Percentiles rank a stretch among this genome's conserved stretches.
phyloP scores from a whole-genome alignment of 2,113 vertebrate genomes.

The Phasianus colchicus region DNA sequence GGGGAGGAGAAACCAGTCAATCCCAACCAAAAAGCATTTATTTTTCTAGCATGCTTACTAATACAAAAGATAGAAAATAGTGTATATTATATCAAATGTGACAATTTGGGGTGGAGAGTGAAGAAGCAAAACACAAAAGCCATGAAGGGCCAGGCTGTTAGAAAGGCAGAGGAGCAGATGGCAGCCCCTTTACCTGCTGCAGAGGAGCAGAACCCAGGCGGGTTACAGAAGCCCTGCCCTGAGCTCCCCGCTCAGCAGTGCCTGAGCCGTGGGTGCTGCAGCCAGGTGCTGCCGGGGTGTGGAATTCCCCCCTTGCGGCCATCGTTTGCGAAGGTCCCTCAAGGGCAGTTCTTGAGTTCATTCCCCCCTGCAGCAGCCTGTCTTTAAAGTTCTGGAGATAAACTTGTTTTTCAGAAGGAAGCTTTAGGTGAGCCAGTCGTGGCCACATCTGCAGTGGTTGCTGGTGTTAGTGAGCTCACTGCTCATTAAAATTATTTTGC shows the following conservation, averaged over 20 bases:
- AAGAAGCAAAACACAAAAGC: not conserved
- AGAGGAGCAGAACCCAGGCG: constrained; percentile 9
- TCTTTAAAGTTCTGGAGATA: not conserved
- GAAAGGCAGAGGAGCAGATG: constrained; percentile 57
- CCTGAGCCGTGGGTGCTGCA: not conserved
- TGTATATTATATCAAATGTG: constrained; percentile 4
- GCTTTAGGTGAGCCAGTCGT: not conserved
- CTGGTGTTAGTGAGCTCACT: not conserved
- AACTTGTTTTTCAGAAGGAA: not conserved
- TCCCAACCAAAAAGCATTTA: not conserved
- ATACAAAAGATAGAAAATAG: not conserved
- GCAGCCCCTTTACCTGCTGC: constrained; percentile 46
- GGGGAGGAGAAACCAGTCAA: not conserved
- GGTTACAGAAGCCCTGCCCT: constrained; percentile 11
- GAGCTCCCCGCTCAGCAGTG: not conserved
- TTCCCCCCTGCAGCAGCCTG: not conserved
- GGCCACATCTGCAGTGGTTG: not conserved
- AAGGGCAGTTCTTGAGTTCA: not conserved
- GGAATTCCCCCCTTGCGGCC: not conserved
- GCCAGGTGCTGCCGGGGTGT: not conserved
- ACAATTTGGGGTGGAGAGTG: not conserved
- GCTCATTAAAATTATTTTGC: not conserved
- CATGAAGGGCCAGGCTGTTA: not conserved
- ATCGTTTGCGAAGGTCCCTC: not conserved
- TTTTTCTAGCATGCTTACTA: constrained; percentile 32